These are phyloP conservation scores for Heliocidaris tuberculata DNA, from an alignment of 35 echinoderm and acorn worm species.

Conservation along the genomic window DNA sequence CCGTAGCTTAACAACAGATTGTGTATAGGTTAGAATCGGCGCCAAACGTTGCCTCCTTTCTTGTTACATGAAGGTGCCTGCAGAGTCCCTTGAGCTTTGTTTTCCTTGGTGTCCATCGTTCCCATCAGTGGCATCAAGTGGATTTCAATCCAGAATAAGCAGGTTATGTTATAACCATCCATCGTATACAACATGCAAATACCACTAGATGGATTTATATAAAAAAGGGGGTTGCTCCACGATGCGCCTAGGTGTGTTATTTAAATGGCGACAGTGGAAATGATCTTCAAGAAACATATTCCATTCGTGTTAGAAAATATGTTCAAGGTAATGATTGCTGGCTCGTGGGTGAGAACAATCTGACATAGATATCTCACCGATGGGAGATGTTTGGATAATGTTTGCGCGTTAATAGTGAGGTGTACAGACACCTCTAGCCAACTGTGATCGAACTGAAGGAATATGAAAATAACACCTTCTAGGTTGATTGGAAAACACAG, in stretches of 20 bases:
- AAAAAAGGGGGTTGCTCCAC: not conserved
- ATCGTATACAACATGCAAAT: not conserved
- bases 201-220: not conserved
- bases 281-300: not conserved
- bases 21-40: not conserved
- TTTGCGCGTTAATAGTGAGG: not conserved
- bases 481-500: not conserved
- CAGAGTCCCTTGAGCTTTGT: not conserved
- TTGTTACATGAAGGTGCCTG: not conserved
- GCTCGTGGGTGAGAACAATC: not conserved
- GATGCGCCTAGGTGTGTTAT: not conserved
- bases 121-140: not conserved
- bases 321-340: not conserved
- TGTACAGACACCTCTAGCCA: not conserved
- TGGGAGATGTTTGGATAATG: not conserved
- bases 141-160: not conserved
- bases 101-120: not conserved
- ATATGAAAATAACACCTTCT: not conserved
- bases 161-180: not conserved
- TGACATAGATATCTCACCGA: not conserved
- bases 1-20: not conserved
- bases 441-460: not conserved
- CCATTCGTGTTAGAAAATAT: not conserved
- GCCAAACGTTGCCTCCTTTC: not conserved
- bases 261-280: not conserved